Conservation (phyloP, 2,797 vertebrate genomes). For the Glossophaga mutica region DNA sequence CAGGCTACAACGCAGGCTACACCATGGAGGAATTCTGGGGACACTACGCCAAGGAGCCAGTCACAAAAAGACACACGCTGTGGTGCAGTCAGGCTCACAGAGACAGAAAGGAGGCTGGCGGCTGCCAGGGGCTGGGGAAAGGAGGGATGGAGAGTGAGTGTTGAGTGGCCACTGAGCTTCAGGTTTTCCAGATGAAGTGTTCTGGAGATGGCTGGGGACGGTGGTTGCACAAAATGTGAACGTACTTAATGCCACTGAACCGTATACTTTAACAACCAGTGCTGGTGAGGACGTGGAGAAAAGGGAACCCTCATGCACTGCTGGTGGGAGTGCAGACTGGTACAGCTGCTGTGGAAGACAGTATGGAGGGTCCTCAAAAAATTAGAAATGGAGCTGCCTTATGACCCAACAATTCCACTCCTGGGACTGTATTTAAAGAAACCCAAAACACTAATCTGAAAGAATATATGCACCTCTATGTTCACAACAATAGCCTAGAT, state of each 20-base stretch:
- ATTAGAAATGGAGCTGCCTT: no score
- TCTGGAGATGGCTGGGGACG: neutral
- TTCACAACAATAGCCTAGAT: no score
- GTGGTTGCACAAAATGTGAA: neutral
- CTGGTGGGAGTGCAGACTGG: no score
- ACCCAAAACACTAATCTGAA: no score
- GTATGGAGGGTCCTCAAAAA: no score
- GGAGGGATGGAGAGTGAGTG: neutral
- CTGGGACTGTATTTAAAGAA: no score
- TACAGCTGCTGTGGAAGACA: no score
- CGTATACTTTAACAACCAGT: no score
- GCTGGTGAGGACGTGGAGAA: no score
- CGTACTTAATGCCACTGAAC: neutral
- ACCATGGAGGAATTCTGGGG: neutral
- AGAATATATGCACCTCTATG: no score
- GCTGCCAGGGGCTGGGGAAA: neutral
- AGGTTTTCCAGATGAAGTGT: neutral
- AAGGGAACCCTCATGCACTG: no score
- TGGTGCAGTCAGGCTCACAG: neutral
- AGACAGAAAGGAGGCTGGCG: neutral
- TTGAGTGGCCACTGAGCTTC: neutral
- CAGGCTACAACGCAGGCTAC: neutral
- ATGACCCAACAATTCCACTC: no score
- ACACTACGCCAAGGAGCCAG: neutral
- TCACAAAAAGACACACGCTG: neutral